Evolutionary conservation across 2,888 invertebrate genomes (phyloP).

Genomic region (Cyrtodaria siliqua): DNA sequence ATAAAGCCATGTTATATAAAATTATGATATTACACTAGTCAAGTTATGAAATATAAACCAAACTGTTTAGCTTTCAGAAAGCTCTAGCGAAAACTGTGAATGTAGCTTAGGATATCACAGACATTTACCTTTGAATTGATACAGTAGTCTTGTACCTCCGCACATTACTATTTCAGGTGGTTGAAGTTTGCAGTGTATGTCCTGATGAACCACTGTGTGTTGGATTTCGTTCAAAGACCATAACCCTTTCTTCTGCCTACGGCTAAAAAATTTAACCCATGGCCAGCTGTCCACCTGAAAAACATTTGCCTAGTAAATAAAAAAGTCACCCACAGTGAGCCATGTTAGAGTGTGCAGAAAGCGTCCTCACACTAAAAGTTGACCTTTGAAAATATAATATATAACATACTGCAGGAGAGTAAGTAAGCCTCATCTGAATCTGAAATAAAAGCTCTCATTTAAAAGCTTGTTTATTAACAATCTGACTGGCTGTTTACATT

Average conservation of each 20-base stretch:
- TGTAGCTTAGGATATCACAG: no score
- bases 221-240: slow-evolving; percentile 15
- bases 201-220: slow-evolving; percentile 24
- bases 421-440: slow-evolving; percentile 13
- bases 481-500: no score
- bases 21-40: slow-evolving; percentile 9
- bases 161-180: slow-evolving; percentile 26
- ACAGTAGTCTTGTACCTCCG: slow-evolving; percentile 29
- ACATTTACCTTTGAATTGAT: slow-evolving; percentile 16
- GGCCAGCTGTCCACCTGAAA: slow-evolving; percentile 26
- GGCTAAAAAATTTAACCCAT: slow-evolving; percentile 28
- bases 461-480: no score
- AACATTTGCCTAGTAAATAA: slow-evolving; percentile 1
- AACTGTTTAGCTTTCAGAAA: no score
- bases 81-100: no score
- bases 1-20: slow-evolving; percentile 7
- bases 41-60: neutral
- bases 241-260: slow-evolving; percentile 13
- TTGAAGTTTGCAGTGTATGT: slow-evolving; percentile 8
- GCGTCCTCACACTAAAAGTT: no score
- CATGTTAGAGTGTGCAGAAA: slow-evolving; percentile 1
- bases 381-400: no score
- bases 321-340: slow-evolving; percentile 6
- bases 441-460: slow-evolving; percentile 2
- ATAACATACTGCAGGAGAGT: slow-evolving; percentile 5